A percentile compares a stretch with the other conserved stretches of the same genome.
phyloP scores from a whole-genome alignment of 2,888 invertebrate species.

The Camptogramma bilineatum region DNA sequence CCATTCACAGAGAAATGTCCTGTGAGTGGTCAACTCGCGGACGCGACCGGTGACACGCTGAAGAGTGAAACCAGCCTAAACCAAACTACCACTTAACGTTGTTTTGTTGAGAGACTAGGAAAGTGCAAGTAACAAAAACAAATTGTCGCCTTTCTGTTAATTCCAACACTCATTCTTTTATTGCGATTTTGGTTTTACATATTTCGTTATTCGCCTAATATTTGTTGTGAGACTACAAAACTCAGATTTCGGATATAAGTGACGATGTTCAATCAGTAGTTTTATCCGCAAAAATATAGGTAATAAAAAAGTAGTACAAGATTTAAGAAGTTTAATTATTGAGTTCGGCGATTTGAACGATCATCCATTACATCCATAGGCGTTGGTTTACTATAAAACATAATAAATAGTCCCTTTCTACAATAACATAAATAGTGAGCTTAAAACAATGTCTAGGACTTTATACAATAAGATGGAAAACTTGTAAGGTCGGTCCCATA shows the following conservation, averaged over 20 bases:
- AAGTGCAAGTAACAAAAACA: slow-evolving; percentile 69
- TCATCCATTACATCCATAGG: slow-evolving; percentile 61
- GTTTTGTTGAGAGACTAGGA: slow-evolving; percentile 36
- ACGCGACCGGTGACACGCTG: no score
- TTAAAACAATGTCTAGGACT: slow-evolving; percentile 63
- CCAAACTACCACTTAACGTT: slow-evolving; percentile 10
- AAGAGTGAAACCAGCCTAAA: no score
- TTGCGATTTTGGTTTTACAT: slow-evolving; percentile 82
- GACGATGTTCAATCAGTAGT: slow-evolving; percentile 56
- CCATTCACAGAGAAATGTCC: no score
- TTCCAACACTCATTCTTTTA: slow-evolving; percentile 86
- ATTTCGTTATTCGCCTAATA: slow-evolving; percentile 73
- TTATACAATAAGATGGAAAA: slow-evolving; percentile 72
- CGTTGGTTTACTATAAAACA: slow-evolving; percentile 64
- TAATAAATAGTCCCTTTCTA: slow-evolving; percentile 80
- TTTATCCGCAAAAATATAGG: slow-evolving; percentile 3
- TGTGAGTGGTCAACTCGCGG: no score
- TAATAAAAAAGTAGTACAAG: slow-evolving; percentile 6
- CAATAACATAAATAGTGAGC: slow-evolving; percentile 78
- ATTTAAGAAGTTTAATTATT: slow-evolving; percentile 28
- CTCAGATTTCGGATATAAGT: slow-evolving; percentile 55
- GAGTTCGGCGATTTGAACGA: slow-evolving; percentile 50
- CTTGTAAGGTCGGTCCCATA: slow-evolving; percentile 61
- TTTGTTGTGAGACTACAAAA: slow-evolving; percentile 85
- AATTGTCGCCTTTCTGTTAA: slow-evolving; percentile 83